phyloP scores from a whole-genome alignment of 2,797 vertebrate species.

The Anisognathus igniventris region DNA sequence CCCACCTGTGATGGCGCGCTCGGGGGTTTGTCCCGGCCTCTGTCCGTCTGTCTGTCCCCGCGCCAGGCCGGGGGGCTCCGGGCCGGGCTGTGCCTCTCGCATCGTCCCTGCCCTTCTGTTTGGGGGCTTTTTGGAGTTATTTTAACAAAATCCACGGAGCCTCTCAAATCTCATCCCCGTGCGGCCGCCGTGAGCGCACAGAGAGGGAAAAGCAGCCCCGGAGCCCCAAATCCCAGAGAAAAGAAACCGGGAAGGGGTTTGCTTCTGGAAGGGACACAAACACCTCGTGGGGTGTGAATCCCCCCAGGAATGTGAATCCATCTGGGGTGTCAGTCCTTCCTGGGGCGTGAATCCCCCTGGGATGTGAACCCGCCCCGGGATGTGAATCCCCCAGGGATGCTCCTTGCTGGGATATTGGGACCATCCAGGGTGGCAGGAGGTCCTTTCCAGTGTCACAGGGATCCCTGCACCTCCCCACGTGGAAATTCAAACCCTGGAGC shows the following conservation, averaged over 20 bases:
- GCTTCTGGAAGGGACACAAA: not conserved
- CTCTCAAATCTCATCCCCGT: not conserved
- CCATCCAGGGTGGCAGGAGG: not conserved
- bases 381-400: not conserved
- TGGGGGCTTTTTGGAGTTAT: no score
- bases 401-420: fast-evolving
- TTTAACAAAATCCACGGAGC: not conserved
- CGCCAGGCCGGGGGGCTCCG: no score
- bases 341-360: no score
- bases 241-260: not conserved
- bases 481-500: not conserved
- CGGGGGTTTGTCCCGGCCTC: not conserved
- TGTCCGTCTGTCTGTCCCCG: not conserved
- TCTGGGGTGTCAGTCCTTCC: no score
- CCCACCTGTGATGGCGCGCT: fast-evolving
- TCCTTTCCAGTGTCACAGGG: fast-evolving
- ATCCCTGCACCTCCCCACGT: no score
- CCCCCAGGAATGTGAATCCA: no score
- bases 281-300: not conserved
- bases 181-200: fast-evolving
- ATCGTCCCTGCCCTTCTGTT: not conserved
- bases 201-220: fast-evolving
- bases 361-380: no score
- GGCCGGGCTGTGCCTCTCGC: not conserved
- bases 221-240: not conserved